Base-by-base conservation (phyloP, 2,113 vertebrate species). In the Syrrhaptes paradoxus region DNA sequence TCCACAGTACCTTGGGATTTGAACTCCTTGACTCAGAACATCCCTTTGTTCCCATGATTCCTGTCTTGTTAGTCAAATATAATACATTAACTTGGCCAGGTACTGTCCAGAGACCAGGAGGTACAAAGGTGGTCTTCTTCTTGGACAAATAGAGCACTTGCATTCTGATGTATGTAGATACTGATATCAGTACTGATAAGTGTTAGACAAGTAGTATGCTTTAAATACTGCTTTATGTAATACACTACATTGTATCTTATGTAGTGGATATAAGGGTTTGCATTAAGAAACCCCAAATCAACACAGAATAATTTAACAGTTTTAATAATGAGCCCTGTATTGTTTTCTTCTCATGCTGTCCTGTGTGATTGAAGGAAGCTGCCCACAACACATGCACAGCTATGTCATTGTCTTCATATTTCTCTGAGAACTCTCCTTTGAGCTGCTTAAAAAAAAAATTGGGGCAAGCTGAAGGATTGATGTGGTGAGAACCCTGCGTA, bases 41-140 rank as follows among this genome's bases (percentile, higher is more conserved):
- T 36, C 36, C 0, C 0, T 45, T 71, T 72, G 61, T 52, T 62
- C 62, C 48, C 3, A 0, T 20, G 20, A 12, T 71, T 95, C 31
- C 51, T 66, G 43, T 43, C 29, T 34, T 57, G 16, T 54, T 65
- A 31, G 25, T 36, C 61, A 20, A 36, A 18, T 26, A 11, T 10
- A 22, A 5, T 55, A 1, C 4, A 28, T 2, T 19, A 28, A 57
- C 43, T 51, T 38, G 54, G 5, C 15, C 48, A 57, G 36, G 5
- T 52, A 4, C 17, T 45, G 52, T 51, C 32, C 82, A 17, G 66
- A 45, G 32, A 38, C 24, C 17, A 2, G 21, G 24, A 72, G 41
- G 9, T 34, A 8, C 4, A 1, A 6, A 7, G 29, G 7, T 22
- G 34, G 22, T 48, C 54, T 76, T 17, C 67, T 78, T 20, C 28